phyloP scores from a whole-genome alignment of 1,140 invertebrate genomes.

The Melanaphis sacchari region DNA sequence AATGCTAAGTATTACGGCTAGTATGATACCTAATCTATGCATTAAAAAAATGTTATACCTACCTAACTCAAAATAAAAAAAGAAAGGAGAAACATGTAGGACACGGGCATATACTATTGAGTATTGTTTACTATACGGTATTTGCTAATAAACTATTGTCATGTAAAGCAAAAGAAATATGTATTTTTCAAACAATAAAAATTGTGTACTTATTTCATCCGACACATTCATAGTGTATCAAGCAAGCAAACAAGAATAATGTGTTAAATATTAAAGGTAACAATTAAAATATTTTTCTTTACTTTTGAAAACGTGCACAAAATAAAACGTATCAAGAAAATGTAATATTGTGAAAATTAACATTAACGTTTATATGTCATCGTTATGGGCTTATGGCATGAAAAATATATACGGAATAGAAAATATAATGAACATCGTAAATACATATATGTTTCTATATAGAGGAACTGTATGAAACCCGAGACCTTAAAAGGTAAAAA shows the following conservation, averaged over 20 bases:
- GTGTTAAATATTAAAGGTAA: slow-evolving; percentile 23
- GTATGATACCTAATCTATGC: neutral
- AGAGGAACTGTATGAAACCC: neutral
- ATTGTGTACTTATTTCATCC: neutral
- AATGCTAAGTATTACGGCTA: neutral
- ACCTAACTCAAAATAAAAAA: neutral
- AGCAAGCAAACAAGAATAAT: neutral
- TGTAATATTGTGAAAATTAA: slow-evolving; percentile 4
- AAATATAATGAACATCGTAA: neutral
- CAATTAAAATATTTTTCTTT: slow-evolving; percentile 27
- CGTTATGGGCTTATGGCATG: neutral
- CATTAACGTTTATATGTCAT: neutral
- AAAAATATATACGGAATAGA: slow-evolving; percentile 3
- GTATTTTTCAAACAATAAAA: slow-evolving; percentile 49
- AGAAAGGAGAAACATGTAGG: slow-evolving; percentile 40
- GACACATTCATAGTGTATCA: neutral
- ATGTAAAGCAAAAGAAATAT: slow-evolving; percentile 41
- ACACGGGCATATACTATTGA: slow-evolving; percentile 26
- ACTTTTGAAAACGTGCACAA: neutral
- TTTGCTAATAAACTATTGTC: slow-evolving; percentile 54
- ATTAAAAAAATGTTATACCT: slow-evolving; percentile 16
- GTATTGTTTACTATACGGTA: slow-evolving; percentile 35
- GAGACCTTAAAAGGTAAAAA: slow-evolving; percentile 45
- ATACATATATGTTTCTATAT: slow-evolving; percentile 28
- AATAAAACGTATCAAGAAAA: slow-evolving; percentile 12